Conservation (phyloP, 2,113 vertebrate species). For the Notothenia rossii region DNA sequence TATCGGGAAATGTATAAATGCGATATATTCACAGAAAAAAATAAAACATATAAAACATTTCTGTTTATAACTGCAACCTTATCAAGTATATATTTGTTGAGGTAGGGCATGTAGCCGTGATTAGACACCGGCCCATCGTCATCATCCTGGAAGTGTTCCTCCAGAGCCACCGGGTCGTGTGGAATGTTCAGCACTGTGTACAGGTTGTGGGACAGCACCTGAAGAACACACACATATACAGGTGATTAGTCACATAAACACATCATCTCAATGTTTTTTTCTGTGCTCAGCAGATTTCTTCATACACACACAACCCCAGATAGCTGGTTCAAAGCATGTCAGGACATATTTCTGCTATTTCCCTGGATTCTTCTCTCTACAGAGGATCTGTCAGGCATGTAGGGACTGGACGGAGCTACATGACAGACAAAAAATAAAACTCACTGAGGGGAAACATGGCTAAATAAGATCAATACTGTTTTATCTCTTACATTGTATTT, state of each 20-base stretch:
- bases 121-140: constrained; percentile 86
- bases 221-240: constrained; percentile 14
- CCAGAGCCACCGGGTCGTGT: constrained; percentile 83
- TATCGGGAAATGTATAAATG: too few relatives aligned
- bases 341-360: constrained; percentile 71
- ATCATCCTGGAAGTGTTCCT: constrained; percentile 87
- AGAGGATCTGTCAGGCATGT: constrained; percentile 56
- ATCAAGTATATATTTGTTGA: constrained; percentile 87
- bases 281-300: constrained; percentile 18
- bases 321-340: constrained; percentile 67
- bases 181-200: constrained; percentile 88
- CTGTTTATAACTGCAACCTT: constrained; percentile 72
- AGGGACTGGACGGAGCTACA: constrained; percentile 52
- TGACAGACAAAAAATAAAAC: background rate
- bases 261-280: background rate
- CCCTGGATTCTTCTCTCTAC: constrained; percentile 64
- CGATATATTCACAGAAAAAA: background rate
- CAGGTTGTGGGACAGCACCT: constrained; percentile 88
- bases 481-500: background rate
- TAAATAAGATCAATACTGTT: background rate
- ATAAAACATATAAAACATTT: background rate
- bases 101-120: constrained; percentile 89
- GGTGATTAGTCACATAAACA: background rate
- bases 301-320: constrained; percentile 30
- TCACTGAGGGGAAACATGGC: background rate